These are phyloP conservation scores for Saxidomus purpurata DNA, from an alignment of 1,140 invertebrate genomes.

Conservation along the genomic window DNA sequence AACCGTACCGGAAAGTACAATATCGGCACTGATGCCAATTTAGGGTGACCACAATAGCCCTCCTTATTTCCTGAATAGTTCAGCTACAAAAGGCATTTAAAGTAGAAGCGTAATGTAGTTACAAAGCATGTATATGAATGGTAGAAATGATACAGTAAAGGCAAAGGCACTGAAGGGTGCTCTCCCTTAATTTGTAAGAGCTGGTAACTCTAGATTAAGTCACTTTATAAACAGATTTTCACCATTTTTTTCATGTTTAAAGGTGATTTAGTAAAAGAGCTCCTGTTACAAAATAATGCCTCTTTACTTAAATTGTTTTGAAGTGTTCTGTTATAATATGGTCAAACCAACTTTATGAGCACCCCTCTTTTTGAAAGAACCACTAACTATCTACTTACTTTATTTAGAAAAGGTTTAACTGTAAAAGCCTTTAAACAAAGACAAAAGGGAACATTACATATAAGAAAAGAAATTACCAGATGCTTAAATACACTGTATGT, in stretches of 20 bases:
- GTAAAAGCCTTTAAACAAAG: conserved; percentile 61
- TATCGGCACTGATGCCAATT: too few species aligned
- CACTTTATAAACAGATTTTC: neutral
- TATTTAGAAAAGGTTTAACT: conserved; percentile 70
- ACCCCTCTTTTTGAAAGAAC: conserved; percentile 22
- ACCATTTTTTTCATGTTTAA: too few species aligned
- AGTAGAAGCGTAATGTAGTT: conserved; percentile 18
- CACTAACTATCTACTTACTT: conserved; percentile 72
- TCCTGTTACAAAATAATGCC: too few species aligned
- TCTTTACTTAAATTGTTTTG: too few species aligned
- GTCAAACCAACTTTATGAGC: too few species aligned
- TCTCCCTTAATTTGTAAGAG: neutral
- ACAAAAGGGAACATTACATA: neutral
- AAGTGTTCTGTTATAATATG: too few species aligned
- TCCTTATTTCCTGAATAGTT: too few species aligned
- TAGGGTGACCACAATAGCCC: too few species aligned
- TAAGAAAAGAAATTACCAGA: too few species aligned
- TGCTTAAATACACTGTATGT: neutral
- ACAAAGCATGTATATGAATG: neutral
- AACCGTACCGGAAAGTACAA: too few species aligned
- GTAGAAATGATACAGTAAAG: conserved; percentile 11
- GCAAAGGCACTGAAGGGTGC: conserved; percentile 24
- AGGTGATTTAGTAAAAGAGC: too few species aligned
- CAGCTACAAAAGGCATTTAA: neutral
- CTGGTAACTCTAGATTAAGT: neutral